Evolutionary conservation across 2,888 invertebrate genomes (phyloP), one percentile per base, ranked within the genome.

Genomic region (Apotomis betuletana): DNA sequence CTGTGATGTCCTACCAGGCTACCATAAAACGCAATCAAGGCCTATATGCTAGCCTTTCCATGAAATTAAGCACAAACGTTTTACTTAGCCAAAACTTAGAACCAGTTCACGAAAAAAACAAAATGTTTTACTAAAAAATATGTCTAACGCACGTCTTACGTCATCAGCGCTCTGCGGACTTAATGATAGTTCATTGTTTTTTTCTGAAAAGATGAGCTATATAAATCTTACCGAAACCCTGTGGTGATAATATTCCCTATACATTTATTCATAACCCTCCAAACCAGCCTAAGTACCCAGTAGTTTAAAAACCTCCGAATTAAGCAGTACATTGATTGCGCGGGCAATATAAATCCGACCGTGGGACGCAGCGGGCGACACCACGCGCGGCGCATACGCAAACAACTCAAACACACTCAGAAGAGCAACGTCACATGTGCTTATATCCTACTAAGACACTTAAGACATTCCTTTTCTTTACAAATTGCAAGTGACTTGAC

Each of bases 331-430:
- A 54, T 65, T 54, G 60, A 54, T 70, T 15, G 54, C 54, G 44
- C 5, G 65, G 6, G 70, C 70, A 70, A 54, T 70, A 61, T 70
- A 70, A 70, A 65, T 49, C 49, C 70, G 70, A 70, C 70, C 67
- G 70, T 70, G 70, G 67, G 70, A 70, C 70, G 67, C 58, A 52
- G 52, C 44, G 36, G 54, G 44, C 64, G 64, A 61, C 54, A 27
- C 36, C 27, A 64, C 64, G 67, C 49, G 27, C 4, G 38, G 55
- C 60, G 70, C 67, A 70, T 67, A 60, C 70, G 59, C 64, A 59
- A 64, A 54, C 46, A 68, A 44, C 65, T 65, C 55, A 8, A 27
- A n/a, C 13, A 46, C 9, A n/a, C 27, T 4, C 10, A 10, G 5
- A 57, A 57, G 12, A 57, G 46, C 9, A 36, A 46, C 27, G 46